phyloP scores from a whole-genome alignment of 2,113 vertebrate genomes.

The Onychorhynchus coronatus region DNA sequence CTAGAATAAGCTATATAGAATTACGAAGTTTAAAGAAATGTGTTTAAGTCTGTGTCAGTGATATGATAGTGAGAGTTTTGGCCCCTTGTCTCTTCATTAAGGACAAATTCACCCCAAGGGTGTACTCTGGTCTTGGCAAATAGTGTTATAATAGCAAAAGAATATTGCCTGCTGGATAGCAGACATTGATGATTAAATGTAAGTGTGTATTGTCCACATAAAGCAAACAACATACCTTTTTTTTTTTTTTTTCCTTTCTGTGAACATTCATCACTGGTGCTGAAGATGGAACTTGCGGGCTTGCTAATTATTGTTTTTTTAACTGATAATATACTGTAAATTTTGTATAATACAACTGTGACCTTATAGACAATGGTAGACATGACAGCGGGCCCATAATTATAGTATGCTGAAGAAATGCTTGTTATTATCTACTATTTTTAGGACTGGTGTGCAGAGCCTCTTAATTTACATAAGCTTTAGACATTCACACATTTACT shows the following conservation, averaged over 20 bases:
- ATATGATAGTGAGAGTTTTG: slow-evolving; percentile 62
- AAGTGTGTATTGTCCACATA: slow-evolving; percentile 81
- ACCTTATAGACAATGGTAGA: slow-evolving; percentile 76
- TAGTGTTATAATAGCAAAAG: slow-evolving; percentile 79
- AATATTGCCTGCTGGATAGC: slow-evolving; percentile 78
- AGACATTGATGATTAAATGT: slow-evolving; percentile 87
- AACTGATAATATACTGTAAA: slow-evolving; percentile 82
- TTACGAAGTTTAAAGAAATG: slow-evolving; percentile 64
- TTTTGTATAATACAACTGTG: slow-evolving; percentile 76
- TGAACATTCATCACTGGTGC: slow-evolving; percentile 83
- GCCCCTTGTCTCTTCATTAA: slow-evolving; percentile 82
- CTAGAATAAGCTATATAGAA: slow-evolving; percentile 55
- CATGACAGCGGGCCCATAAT: slow-evolving; percentile 77
- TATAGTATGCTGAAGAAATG: slow-evolving; percentile 75
- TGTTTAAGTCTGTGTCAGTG: slow-evolving; percentile 25
- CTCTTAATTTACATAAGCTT: slow-evolving; percentile 84
- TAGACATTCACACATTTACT: slow-evolving; percentile 82
- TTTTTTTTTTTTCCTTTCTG: slow-evolving; percentile 58
- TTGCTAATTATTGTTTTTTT: slow-evolving; percentile 83
- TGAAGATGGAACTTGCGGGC: slow-evolving; percentile 63
- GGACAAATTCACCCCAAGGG: slow-evolving; percentile 85
- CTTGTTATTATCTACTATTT: slow-evolving; percentile 84
- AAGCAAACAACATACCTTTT: slow-evolving; percentile 69
- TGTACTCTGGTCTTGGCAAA: slow-evolving; percentile 81
- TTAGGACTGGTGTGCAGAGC: slow-evolving; percentile 72